These are phyloP conservation scores for Lepidothrix coronata DNA, from an alignment of 2,113 vertebrate genomes.

Conservation along the genomic window DNA sequence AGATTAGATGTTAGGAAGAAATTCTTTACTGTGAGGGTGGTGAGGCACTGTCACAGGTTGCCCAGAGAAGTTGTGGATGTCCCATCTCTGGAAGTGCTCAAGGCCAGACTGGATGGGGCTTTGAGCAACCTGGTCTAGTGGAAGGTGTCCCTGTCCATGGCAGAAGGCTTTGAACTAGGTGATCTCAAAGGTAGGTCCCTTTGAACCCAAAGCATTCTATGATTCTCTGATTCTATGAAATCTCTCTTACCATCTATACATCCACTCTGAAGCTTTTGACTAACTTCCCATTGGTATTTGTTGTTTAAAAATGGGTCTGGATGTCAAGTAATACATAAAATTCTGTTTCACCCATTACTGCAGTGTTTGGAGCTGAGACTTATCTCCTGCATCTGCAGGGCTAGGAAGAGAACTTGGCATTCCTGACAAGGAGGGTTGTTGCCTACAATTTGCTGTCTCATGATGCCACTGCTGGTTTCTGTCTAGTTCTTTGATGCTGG, in stretches of 20 bases:
- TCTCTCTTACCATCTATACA: not conserved
- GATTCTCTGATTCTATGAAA: not conserved
- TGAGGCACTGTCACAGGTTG: not conserved
- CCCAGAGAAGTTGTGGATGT: not conserved
- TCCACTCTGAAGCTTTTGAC: not conserved
- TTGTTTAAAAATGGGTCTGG: not conserved
- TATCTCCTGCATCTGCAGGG: not conserved
- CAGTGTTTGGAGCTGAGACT: not conserved
- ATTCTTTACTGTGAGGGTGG: not conserved
- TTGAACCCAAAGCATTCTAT: not conserved
- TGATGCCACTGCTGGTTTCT: not conserved
- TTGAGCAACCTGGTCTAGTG: not conserved
- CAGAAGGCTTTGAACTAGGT: not conserved
- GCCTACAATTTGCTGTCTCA: fast-evolving
- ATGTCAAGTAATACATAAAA: not conserved
- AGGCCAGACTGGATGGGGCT: not conserved
- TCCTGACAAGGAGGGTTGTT: not conserved
- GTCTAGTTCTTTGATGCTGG: not conserved
- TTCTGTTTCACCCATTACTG: not conserved
- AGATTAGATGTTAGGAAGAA: not conserved
- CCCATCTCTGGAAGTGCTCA: not conserved
- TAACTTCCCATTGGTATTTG: not conserved
- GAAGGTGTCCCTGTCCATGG: not conserved
- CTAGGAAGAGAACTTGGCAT: not conserved
- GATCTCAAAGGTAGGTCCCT: not conserved